phyloP scores from a whole-genome alignment of 2,888 invertebrate genomes.

The Drosophila limbata region DNA sequence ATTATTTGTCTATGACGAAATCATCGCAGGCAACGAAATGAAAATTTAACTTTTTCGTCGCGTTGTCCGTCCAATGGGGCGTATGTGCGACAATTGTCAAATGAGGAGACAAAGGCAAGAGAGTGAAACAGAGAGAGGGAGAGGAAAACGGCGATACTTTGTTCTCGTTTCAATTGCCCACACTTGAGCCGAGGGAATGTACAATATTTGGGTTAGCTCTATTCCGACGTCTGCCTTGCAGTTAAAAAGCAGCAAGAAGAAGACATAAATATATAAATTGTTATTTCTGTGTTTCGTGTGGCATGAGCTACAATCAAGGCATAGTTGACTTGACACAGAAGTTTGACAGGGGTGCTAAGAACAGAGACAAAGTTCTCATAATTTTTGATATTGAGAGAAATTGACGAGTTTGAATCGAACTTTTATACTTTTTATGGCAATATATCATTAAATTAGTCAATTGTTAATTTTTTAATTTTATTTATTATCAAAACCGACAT shows the following conservation, averaged over 20 bases:
- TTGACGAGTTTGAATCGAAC: too few species aligned
- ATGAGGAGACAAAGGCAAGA: neutral
- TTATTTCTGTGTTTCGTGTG: constrained; percentile 24
- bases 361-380: neutral
- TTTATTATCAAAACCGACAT: too few species aligned
- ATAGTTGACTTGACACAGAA: constrained; percentile 5
- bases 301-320: constrained; percentile 21
- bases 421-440: too few species aligned
- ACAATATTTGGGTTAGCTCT: constrained; percentile 72
- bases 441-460: too few species aligned
- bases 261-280: constrained; percentile 33
- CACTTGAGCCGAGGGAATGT: constrained; percentile 47
- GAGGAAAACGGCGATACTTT: neutral
- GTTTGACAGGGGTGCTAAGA: neutral
- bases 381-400: neutral
- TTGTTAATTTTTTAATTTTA: too few species aligned
- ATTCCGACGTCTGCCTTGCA: constrained; percentile 48
- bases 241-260: constrained; percentile 22
- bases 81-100: constrained; percentile 58
- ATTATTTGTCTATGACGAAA: constrained; percentile 66
- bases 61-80: constrained; percentile 39
- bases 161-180: constrained; percentile 40
- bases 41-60: constrained; percentile 60
- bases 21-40: constrained; percentile 42
- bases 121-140: neutral